Conservation (phyloP, 2,113 vertebrate species). For the Neogobius melanostomus region DNA sequence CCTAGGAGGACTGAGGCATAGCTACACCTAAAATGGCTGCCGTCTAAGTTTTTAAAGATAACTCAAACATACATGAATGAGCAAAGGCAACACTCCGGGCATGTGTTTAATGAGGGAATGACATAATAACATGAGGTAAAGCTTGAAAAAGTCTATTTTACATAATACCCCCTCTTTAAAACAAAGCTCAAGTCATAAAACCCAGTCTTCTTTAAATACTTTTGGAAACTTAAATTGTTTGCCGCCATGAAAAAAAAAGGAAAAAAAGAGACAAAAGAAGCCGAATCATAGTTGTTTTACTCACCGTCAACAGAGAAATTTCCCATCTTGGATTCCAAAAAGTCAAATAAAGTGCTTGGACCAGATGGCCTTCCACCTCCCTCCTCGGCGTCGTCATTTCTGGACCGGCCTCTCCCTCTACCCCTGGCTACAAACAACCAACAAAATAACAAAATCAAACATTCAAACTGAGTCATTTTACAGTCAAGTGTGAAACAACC, state of each 20-base stretch:
- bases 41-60: too few species aligned
- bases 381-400: conserved; percentile 88
- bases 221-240: too few species aligned
- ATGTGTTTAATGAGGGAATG: too few species aligned
- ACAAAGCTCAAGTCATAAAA: too few species aligned
- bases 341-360: conserved; percentile 95
- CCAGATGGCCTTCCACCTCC: conserved; percentile 88
- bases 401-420: conserved; percentile 85
- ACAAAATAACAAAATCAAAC: background rate
- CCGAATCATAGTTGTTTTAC: conserved; percentile 1
- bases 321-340: conserved; percentile 96
- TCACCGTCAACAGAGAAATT: conserved; percentile 89
- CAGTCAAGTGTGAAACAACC: background rate
- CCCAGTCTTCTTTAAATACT: too few species aligned
- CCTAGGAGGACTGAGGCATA: too few species aligned
- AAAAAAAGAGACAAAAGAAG: background rate
- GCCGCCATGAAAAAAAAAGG: background rate
- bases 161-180: too few species aligned
- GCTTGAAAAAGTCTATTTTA: too few species aligned
- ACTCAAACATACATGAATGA: too few species aligned
- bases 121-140: too few species aligned
- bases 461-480: background rate
- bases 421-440: conserved; percentile 72
- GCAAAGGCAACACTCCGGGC: too few species aligned
- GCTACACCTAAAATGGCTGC: too few species aligned